These are phyloP conservation scores for Chanos chanos DNA, from an alignment of 2,797 vertebrate genomes.

Conservation along the genomic window DNA sequence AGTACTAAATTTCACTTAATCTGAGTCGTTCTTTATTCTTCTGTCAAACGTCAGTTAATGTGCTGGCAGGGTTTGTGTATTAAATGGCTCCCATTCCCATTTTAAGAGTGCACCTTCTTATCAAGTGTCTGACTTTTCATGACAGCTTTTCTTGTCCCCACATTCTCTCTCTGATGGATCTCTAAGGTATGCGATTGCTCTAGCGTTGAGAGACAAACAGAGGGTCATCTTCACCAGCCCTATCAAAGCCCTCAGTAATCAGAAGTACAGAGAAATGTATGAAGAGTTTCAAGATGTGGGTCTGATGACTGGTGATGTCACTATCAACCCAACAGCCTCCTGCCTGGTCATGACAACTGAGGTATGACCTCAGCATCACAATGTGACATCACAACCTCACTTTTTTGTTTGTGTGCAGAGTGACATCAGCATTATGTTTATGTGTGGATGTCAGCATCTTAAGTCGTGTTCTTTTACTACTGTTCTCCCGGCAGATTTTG, in stretches of 20 bases:
- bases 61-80: too few relatives aligned
- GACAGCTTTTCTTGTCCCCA: neutral
- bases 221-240: constrained; percentile 98
- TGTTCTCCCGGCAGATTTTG: constrained; percentile 76
- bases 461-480: too few relatives aligned
- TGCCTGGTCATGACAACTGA: constrained; percentile 99
- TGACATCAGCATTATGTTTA: too few relatives aligned
- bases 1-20: constrained; percentile 57
- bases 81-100: too few relatives aligned
- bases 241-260: constrained; percentile 97
- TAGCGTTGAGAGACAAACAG: constrained; percentile 93
- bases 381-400: neutral
- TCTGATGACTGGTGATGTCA: constrained; percentile 97
- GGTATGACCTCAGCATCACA: constrained; percentile 60
- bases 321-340: constrained; percentile 97
- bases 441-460: neutral
- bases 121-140: neutral
- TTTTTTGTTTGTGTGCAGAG: too few relatives aligned
- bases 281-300: constrained; percentile 99
- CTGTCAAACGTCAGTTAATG: too few relatives aligned
- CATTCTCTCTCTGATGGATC: neutral
- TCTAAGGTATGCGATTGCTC: constrained; percentile 89
- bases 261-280: constrained; percentile 99
- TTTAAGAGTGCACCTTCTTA: too few relatives aligned
- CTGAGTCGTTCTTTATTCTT: too few relatives aligned